Evolutionary conservation across 2,888 invertebrate species (phyloP).

Genomic region (Callimorpha dominula): DNA sequence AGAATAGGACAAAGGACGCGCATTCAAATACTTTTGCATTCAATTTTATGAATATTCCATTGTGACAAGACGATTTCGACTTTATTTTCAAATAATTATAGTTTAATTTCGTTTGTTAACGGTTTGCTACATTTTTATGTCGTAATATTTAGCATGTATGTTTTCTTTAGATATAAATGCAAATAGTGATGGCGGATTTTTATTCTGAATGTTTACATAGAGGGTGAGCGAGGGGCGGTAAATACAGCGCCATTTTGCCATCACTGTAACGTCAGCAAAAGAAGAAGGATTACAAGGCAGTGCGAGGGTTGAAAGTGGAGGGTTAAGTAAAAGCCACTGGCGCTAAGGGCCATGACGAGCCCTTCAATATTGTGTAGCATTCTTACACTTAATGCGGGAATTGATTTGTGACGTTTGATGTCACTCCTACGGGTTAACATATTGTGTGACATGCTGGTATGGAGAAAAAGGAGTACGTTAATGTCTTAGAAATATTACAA

Average conservation of each 20-base stretch:
- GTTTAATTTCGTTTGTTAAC: conserved; percentile 43
- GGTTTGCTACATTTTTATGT: conserved; percentile 60
- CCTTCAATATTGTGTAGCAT: conserved; percentile 11
- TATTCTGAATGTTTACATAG: conserved; percentile 85
- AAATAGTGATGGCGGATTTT: conserved; percentile 87
- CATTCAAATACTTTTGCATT: conserved; percentile 76
- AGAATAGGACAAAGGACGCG: conserved; percentile 63
- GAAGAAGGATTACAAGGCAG: conserved; percentile 53
- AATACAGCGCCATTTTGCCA: conserved; percentile 81
- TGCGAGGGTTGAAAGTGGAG: conserved; percentile 48
- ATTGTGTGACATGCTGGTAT: conserved; percentile 1
- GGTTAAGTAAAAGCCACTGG: conserved; percentile 65
- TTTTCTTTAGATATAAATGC: conserved; percentile 87
- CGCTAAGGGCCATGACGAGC: conserved; percentile 37
- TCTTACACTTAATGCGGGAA: conserved; percentile 21
- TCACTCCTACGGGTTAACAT: neutral
- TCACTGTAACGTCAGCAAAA: conserved; percentile 74
- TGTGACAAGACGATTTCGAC: conserved; percentile 30
- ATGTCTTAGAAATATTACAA: neutral
- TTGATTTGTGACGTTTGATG: conserved; percentile 32
- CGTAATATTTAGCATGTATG: conserved; percentile 85
- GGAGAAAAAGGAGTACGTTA: neutral
- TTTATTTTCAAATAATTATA: rapidly evolving
- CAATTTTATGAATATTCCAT: conserved; percentile 64
- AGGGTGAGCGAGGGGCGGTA: conserved; percentile 67